Percentiles rank a stretch among this genome's conserved stretches.
phyloP scores from a whole-genome alignment of 2,888 invertebrate species.

The Dioctria linearis region DNA sequence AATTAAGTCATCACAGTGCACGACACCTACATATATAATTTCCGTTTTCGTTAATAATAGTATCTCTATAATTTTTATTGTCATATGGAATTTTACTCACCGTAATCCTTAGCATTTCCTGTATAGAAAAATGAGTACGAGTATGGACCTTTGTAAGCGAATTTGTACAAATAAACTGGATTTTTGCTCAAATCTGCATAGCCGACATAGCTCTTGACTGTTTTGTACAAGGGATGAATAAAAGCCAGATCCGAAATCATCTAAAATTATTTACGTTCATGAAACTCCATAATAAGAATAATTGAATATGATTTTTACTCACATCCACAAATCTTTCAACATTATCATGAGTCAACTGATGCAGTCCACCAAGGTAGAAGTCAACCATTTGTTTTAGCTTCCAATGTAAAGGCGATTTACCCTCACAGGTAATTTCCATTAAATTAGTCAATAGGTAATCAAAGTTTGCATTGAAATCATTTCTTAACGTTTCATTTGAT shows the following conservation, averaged over 20 bases:
- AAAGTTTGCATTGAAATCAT: conserved; percentile 66
- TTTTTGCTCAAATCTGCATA: conserved; percentile 61
- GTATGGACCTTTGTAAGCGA: conserved; percentile 71
- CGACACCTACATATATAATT: conserved; percentile 62
- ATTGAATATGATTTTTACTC: conserved; percentile 52
- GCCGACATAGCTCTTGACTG: conserved; percentile 62
- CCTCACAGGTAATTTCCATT: conserved; percentile 64
- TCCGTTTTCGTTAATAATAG: neutral
- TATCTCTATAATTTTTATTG: neutral
- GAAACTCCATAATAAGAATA: neutral
- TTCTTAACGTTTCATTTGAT: conserved; percentile 63
- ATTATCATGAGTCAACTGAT: conserved; percentile 63
- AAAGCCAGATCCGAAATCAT: conserved; percentile 73
- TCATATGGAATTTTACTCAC: conserved; percentile 50
- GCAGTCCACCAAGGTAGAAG: conserved; percentile 64
- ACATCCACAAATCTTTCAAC: conserved; percentile 65
- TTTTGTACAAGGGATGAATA: conserved; percentile 70
- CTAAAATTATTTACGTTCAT: conserved; percentile 62
- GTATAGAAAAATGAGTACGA: conserved; percentile 71
- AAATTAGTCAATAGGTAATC: conserved; percentile 64
- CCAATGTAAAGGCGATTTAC: conserved; percentile 48
- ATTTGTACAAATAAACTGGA: conserved; percentile 72
- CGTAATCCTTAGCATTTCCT: conserved; percentile 64
- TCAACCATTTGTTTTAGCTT: conserved; percentile 61
- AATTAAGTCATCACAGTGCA: conserved; percentile 74